A percentile compares a stretch with the other conserved stretches of the same genome.
Evolutionary conservation across 2,888 invertebrate genomes (phyloP).

Genomic region (Ophioninae sp.): DNA sequence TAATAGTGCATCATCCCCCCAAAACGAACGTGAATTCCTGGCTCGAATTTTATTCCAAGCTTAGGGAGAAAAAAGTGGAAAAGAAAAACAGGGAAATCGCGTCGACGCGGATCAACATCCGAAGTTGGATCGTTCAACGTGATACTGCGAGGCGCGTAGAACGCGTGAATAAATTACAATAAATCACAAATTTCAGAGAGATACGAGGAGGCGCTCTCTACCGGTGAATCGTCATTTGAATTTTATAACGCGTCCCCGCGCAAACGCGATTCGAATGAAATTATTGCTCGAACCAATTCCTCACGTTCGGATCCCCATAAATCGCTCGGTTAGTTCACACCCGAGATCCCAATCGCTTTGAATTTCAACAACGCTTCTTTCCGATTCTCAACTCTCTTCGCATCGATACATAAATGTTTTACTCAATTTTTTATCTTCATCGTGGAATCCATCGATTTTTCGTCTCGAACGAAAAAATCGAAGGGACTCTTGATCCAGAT

Average conservation of each 20-base stretch:
- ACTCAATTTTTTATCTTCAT: background rate
- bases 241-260: constrained; percentile 35
- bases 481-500: background rate
- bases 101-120: background rate
- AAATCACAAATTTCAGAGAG: constrained; percentile 25
- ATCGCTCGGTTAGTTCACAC: constrained; percentile 7
- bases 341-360: background rate
- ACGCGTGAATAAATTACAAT: constrained; percentile 53
- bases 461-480: background rate
- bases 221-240: constrained; percentile 36
- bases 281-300: constrained; percentile 1
- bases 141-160: background rate
- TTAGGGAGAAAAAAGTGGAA: background rate
- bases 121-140: background rate
- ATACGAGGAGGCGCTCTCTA: background rate
- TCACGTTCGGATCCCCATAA: background rate
- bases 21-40: background rate
- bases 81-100: background rate
- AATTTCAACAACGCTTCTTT: background rate
- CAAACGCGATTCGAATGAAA: constrained; percentile 23
- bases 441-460: background rate
- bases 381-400: background rate
- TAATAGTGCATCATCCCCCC: background rate
- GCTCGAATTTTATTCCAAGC: background rate
- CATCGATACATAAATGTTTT: background rate